phyloP scores from a whole-genome alignment of 2,113 vertebrate genomes.

The Microtus pennsylvanicus region DNA sequence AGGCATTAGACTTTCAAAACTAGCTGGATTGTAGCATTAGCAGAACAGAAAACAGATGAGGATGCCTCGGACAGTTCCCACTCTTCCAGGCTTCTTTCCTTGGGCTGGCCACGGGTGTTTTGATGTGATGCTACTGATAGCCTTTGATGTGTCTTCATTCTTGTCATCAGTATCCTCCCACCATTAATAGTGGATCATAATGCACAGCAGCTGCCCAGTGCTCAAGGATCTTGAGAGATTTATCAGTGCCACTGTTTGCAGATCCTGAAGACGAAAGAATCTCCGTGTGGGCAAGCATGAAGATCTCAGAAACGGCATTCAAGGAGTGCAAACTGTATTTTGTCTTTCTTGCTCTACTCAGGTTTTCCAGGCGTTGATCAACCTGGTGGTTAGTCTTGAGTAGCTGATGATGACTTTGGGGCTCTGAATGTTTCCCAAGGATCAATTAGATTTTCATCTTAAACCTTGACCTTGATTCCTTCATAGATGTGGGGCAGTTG shows the following conservation, averaged over 20 bases:
- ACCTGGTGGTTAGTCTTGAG: neutral
- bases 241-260: conserved; percentile 1
- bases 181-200: neutral
- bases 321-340: neutral
- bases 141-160: conserved; percentile 46
- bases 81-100: neutral
- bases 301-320: neutral
- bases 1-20: conserved; percentile 46
- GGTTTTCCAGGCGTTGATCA: neutral
- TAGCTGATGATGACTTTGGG: neutral
- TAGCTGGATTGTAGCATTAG: neutral
- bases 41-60: neutral
- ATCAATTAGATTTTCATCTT: neutral
- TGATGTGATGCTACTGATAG: neutral
- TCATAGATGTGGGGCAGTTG: neutral
- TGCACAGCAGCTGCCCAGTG: neutral
- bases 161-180: conserved; percentile 23
- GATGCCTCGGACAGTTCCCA: neutral
- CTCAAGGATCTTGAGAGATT: neutral
- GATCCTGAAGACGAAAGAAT: conserved; percentile 28
- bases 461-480: conserved; percentile 41
- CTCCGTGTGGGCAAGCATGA: neutral
- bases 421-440: conserved; percentile 14
- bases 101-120: neutral
- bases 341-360: neutral